Evolutionary conservation across 2,797 vertebrate species (phyloP).

Genomic region (Trichosurus vulpecula): DNA sequence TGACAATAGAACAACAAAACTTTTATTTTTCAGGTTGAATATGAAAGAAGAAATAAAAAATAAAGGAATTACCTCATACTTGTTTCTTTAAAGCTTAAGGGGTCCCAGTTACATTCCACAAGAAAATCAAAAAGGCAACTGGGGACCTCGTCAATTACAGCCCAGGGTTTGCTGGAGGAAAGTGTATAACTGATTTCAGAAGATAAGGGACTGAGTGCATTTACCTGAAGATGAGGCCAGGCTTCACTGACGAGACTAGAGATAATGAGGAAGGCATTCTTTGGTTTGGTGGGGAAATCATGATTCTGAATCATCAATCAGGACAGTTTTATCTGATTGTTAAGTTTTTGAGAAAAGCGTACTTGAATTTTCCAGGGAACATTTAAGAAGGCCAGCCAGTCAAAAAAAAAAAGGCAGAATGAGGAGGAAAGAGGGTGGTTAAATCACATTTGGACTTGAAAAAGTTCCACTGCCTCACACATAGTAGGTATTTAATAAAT

Average conservation of each 20-base stretch:
- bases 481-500: background rate
- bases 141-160: conserved; percentile 77
- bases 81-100: conserved; percentile 78
- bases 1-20: conserved; percentile 60
- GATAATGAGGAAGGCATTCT: conserved; percentile 75
- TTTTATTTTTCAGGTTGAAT: conserved; percentile 76
- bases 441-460: conserved; percentile 61
- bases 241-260: conserved; percentile 70
- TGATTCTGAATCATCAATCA: conserved; percentile 80
- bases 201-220: conserved; percentile 77
- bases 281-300: conserved; percentile 73
- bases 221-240: conserved; percentile 74
- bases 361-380: conserved; percentile 53
- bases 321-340: conserved; percentile 79
- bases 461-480: background rate
- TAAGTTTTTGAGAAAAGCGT: conserved; percentile 70
- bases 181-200: conserved; percentile 75
- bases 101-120: conserved; percentile 74
- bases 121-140: conserved; percentile 78
- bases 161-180: conserved; percentile 72
- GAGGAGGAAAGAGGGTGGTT: conserved; percentile 4
- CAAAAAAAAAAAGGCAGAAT: conserved; percentile 45
- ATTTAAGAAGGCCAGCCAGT: conserved; percentile 72
- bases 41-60: background rate
- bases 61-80: conserved; percentile 66